These are phyloP conservation scores for Holacanthus passer DNA, from an alignment of 2,113 vertebrate species.

Conservation along the genomic window DNA sequence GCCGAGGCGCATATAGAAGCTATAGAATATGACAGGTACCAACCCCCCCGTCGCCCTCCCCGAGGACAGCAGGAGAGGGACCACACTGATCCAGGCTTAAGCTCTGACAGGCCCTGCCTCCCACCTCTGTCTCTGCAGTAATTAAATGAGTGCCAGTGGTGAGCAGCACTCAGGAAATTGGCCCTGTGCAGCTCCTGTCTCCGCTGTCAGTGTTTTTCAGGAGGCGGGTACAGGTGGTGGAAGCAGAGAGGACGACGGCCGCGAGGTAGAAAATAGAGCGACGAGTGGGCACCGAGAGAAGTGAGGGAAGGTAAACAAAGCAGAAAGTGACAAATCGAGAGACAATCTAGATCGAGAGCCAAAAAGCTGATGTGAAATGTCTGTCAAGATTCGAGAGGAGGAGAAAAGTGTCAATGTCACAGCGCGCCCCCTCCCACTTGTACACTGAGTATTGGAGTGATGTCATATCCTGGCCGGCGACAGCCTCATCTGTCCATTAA, in stretches of 20 bases:
- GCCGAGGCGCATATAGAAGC: slow-evolving; percentile 52
- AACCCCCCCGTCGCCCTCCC: not conserved
- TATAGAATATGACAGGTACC: slow-evolving; percentile 71
- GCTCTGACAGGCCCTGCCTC: slow-evolving; percentile 64
- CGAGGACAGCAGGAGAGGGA: slow-evolving; percentile 51
- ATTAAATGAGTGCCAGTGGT: slow-evolving; percentile 72
- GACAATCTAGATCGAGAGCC: slow-evolving; percentile 25
- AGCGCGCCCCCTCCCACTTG: not conserved
- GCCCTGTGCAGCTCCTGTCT: slow-evolving; percentile 52
- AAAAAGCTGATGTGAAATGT: slow-evolving; percentile 17
- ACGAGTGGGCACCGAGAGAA: slow-evolving; percentile 12
- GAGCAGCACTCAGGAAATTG: slow-evolving; percentile 77
- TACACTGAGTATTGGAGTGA: slow-evolving; percentile 33
- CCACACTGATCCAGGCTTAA: slow-evolving; percentile 58
- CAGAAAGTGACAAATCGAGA: slow-evolving; percentile 24
- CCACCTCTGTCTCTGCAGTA: slow-evolving; percentile 66
- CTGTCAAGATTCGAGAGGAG: slow-evolving; percentile 36
- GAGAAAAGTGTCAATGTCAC: slow-evolving; percentile 60
- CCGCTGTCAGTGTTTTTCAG: slow-evolving; percentile 55
- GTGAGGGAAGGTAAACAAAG: slow-evolving; percentile 25
- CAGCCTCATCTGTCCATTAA: slow-evolving; percentile 29
- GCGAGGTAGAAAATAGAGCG: not conserved
- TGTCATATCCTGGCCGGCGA: slow-evolving; percentile 23
- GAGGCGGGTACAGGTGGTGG: slow-evolving; percentile 54
- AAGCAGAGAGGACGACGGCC: slow-evolving; percentile 9